Percentiles rank a stretch among this genome's conserved stretches.
These are phyloP conservation scores for Caenorhabditis drosophilae DNA, from an alignment of 2,888 invertebrate species.

Conservation along the genomic window DNA sequence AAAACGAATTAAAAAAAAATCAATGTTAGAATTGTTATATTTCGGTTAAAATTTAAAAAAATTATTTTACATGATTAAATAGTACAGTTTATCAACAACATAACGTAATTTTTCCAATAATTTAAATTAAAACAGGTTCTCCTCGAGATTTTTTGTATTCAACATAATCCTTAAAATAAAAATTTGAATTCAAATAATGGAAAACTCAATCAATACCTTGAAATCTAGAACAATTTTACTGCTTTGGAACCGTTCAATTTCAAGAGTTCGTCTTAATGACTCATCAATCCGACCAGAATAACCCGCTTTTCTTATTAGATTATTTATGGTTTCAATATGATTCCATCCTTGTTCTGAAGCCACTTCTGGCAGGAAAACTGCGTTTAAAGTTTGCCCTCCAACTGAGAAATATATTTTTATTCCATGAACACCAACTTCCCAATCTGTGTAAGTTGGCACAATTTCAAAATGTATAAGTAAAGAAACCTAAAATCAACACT, in stretches of 20 bases:
- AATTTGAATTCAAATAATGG: background rate
- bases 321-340: constrained; percentile 96
- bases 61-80: background rate
- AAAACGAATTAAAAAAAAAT: background rate
- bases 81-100: no score
- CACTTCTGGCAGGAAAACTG: constrained; percentile 97
- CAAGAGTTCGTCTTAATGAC: constrained; percentile 41
- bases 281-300: constrained; percentile 81
- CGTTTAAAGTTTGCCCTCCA: constrained; percentile 79
- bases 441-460: constrained; percentile 90
- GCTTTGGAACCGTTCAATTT: constrained; percentile 63
- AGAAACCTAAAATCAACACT: constrained; percentile 77
- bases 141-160: background rate
- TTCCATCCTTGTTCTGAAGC: constrained; percentile 99
- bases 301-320: constrained; percentile 93
- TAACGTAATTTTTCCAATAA: no score
- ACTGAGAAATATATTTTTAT: constrained; percentile 97
- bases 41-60: background rate
- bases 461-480: constrained; percentile 95
- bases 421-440: constrained; percentile 82
- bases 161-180: constrained; percentile 2
- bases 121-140: background rate
- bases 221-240: constrained; percentile 57
- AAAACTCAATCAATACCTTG: constrained; percentile 33
- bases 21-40: background rate